Evolutionary conservation across 2,888 invertebrate species (phyloP).

Genomic region (Amorpha juglandis): DNA sequence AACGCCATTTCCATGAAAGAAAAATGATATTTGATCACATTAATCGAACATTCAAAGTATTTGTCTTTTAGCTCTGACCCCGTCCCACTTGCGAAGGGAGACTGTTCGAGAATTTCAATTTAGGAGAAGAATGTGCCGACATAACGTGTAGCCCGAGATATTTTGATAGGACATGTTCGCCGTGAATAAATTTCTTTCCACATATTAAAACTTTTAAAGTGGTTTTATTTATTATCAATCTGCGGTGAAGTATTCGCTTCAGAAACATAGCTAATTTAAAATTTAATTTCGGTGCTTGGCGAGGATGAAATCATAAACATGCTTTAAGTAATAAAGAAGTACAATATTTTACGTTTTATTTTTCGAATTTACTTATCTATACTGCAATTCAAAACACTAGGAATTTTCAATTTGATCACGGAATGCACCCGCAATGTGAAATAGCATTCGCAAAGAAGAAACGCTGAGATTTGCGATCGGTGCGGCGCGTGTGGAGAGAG

Average conservation of each 20-base stretch:
- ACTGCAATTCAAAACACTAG: background rate
- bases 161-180: conserved; percentile 84
- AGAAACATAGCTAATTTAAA: background rate
- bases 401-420: conserved; percentile 2
- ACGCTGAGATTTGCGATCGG: conserved; percentile 1
- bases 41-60: conserved; percentile 81
- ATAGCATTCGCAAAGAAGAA: background rate
- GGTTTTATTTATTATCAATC: conserved; percentile 68
- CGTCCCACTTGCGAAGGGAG: conserved; percentile 74
- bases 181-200: conserved; percentile 83
- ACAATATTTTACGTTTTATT: background rate
- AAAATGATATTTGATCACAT: conserved; percentile 75
- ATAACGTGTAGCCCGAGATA: conserved; percentile 84
- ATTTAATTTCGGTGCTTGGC: background rate
- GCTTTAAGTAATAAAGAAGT: background rate
- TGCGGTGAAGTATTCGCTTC: conserved; percentile 11
- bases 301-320: conserved; percentile 6
- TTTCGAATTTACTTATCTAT: background rate
- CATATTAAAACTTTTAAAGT: conserved; percentile 81
- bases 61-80: conserved; percentile 82
- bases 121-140: conserved; percentile 85
- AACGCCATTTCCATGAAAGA: conserved; percentile 36
- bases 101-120: conserved; percentile 85
- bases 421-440: background rate
- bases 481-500: no score